phyloP scores from a whole-genome alignment of 2,113 vertebrate species.

The Pristiophorus japonicus region DNA sequence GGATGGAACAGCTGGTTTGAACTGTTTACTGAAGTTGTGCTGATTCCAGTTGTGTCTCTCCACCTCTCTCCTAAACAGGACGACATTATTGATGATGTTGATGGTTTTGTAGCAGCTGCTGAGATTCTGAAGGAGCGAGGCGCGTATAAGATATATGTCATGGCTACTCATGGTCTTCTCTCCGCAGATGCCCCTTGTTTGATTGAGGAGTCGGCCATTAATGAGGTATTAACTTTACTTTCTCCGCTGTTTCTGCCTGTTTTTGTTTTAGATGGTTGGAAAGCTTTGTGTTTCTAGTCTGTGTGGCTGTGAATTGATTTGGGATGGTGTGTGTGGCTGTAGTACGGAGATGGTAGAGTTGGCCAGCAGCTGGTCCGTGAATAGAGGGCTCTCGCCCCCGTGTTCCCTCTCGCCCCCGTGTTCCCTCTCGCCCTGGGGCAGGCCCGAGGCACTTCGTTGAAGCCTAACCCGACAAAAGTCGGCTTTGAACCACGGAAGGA shows the following conservation, averaged over 20 bases:
- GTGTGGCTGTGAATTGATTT: neutral
- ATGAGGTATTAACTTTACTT: slow-evolving; percentile 65
- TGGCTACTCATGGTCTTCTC: slow-evolving; percentile 93
- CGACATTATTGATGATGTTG: slow-evolving; percentile 94
- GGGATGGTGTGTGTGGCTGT: neutral
- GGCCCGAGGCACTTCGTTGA: too few relatives aligned
- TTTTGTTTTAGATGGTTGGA: neutral
- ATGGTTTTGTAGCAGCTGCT: slow-evolving; percentile 91
- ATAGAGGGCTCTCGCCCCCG: too few relatives aligned
- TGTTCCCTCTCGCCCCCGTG: too few relatives aligned
- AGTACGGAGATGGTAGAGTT: neutral
- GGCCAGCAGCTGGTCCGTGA: neutral
- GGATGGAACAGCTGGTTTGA: neutral
- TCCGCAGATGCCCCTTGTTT: slow-evolving; percentile 90
- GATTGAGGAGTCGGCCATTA: slow-evolving; percentile 89
- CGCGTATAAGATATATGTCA: slow-evolving; percentile 95
- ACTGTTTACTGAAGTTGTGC: neutral
- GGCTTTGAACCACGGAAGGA: neutral
- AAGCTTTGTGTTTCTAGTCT: neutral
- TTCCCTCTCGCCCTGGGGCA: too few relatives aligned
- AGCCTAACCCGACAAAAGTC: neutral
- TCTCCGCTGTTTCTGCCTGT: neutral
- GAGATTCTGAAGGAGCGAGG: slow-evolving; percentile 96
- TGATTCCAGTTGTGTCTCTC: slow-evolving; percentile 31
- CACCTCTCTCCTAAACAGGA: slow-evolving; percentile 60